Percentiles rank a stretch among this genome's conserved stretches.
Evolutionary conservation across 1,140 invertebrate species (phyloP).

Genomic region (Oryctes rhinoceros): DNA sequence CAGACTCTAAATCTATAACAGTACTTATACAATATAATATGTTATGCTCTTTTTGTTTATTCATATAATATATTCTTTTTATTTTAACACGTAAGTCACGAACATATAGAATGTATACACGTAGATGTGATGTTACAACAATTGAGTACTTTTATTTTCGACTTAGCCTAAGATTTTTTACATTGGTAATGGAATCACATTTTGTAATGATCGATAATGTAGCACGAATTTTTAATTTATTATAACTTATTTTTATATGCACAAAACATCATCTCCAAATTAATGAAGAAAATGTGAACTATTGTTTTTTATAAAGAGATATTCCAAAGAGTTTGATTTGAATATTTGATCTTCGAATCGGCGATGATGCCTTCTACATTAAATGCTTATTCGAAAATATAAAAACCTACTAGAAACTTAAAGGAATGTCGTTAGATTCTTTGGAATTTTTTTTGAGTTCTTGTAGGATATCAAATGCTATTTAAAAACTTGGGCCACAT

Average conservation of each 20-base stretch:
- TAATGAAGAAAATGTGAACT: neutral
- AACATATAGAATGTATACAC: slow-evolving; percentile 49
- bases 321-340: neutral
- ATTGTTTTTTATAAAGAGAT: neutral
- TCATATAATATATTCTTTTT: slow-evolving; percentile 43
- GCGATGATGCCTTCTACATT: neutral
- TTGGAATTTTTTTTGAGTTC: too few species aligned
- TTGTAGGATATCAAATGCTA: too few species aligned
- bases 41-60: slow-evolving; percentile 43
- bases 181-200: slow-evolving; percentile 51
- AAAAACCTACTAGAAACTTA: neutral
- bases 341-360: neutral
- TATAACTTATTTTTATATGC: slow-evolving; percentile 8
- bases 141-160: slow-evolving; percentile 40
- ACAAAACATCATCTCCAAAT: neutral
- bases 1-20: slow-evolving; percentile 50
- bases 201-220: slow-evolving; percentile 43
- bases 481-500: neutral
- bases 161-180: slow-evolving; percentile 45
- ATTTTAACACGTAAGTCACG: slow-evolving; percentile 50
- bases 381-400: neutral
- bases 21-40: slow-evolving; percentile 47
- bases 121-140: slow-evolving; percentile 42
- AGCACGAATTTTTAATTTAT: slow-evolving; percentile 31
- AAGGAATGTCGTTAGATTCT: too few species aligned